Evolutionary conservation across 2,113 vertebrate species (phyloP).

Genomic region (Bufo bufo): DNA sequence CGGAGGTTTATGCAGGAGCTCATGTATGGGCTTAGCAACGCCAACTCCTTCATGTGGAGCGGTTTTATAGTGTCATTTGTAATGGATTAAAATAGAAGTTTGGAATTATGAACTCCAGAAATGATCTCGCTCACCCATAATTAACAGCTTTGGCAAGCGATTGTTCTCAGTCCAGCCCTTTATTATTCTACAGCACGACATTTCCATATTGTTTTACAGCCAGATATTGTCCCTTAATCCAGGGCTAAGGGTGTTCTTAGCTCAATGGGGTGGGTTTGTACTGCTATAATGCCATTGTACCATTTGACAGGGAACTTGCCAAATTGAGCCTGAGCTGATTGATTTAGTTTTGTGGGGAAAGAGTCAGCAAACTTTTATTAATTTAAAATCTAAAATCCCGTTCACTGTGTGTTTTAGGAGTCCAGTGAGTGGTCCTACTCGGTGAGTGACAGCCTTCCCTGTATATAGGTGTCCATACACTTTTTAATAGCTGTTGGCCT

Average conservation of each 20-base stretch:
- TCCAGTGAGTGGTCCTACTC: no score
- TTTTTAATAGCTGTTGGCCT: no score
- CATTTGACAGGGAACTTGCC: background rate
- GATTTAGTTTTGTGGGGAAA: no score
- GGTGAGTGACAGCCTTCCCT: no score
- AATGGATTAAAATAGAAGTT: conserved; percentile 30
- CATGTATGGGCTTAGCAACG: background rate
- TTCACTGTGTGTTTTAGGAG: no score
- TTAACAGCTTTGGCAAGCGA: conserved; percentile 33
- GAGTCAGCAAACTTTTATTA: no score
- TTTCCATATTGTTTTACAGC: conserved; percentile 1
- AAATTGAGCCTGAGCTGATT: no score
- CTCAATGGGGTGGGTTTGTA: background rate
- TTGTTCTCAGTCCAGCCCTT: conserved; percentile 24
- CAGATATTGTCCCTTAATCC: conserved; percentile 11
- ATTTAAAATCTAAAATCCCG: no score
- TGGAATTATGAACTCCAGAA: conserved; percentile 11
- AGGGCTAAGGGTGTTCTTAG: background rate
- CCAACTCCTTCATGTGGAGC: conserved; percentile 9
- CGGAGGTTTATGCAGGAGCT: background rate
- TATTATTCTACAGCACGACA: conserved; percentile 18
- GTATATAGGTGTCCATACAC: no score
- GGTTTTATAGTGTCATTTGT: conserved; percentile 5
- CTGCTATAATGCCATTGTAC: background rate
- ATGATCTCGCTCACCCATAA: conserved; percentile 2